Base-by-base conservation (phyloP, 2,797 vertebrate genomes). In the Staurois parvus region DNA sequence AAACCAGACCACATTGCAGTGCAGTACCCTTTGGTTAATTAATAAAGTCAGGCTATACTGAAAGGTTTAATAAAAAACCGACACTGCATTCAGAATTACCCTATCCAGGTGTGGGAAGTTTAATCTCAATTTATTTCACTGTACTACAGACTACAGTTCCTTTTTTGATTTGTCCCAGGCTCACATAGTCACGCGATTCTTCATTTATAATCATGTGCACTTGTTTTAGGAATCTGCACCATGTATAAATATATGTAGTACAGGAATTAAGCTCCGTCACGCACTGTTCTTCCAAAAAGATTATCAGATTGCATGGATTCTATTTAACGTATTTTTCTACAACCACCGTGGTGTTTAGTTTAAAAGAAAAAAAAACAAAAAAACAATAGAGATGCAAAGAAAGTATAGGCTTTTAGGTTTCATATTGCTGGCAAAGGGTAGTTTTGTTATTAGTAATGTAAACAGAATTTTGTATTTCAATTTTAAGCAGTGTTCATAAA, bases 81-180 rank as follows among this genome's bases (percentile, higher is more conserved):
- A 4, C 19, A 4, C 24, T 45, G 24, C 34, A 26, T 42, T 12
- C 2, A 72, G 26, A 28, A 48, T 73, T 26, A 28, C 40, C 26
- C 45, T 48, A 26, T 73, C 15, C n/a, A 73, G 40, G 40, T 45
- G 40, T 28, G n/a, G 72, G 42, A 73, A 28, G n/a, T 37, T 21
- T 56, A 68, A 34, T 72, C 32, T 34, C 24, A 72, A 59, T 52
- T 72, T 30, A 21, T 30, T 48, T 68, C 40, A 4, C 67, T 13
- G 6, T 19, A 15, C 45, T 15, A 24, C 6, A 26, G 21, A n/a
- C n/a, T n/a, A n/a, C n/a, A n/a, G n/a, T n/a, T 72, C 59, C 45
- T 42, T 21, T 40, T 80, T 34, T 80, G 78, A 80, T 80, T 80
- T 72, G 70, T 73, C 69, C 79, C 79, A 81, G 79, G 13, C 79